Evolutionary conservation across 2,888 invertebrate genomes (phyloP).

Genomic region (Synergus laeviventris): DNA sequence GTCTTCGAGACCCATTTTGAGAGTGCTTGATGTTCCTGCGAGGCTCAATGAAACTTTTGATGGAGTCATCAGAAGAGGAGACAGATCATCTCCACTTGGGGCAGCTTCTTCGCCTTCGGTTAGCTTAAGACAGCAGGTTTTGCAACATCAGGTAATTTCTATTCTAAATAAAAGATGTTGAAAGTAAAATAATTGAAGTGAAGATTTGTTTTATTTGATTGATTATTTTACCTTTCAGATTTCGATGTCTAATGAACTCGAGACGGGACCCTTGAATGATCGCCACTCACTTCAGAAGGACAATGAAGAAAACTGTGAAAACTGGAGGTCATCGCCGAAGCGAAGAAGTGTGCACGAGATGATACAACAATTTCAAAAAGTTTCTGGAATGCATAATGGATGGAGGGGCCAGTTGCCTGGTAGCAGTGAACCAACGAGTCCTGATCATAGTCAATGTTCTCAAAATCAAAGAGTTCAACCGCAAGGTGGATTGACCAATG

Average conservation of each 20-base stretch:
- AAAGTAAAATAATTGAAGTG: background rate
- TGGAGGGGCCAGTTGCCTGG: conserved; percentile 63
- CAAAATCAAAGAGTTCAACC: conserved; percentile 66
- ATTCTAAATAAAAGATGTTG: background rate
- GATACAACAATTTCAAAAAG: conserved; percentile 72
- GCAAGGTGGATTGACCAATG: conserved; percentile 64
- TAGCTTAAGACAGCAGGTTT: conserved; percentile 61
- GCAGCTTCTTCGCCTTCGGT: conserved; percentile 63
- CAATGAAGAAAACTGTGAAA: conserved; percentile 58
- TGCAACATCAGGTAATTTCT: conserved; percentile 60
- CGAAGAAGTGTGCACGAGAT: conserved; percentile 74
- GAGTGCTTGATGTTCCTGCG: conserved; percentile 61
- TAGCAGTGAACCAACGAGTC: conserved; percentile 64
- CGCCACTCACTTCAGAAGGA: conserved; percentile 55
- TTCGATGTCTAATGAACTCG: conserved; percentile 60
- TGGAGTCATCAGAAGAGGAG: conserved; percentile 62
- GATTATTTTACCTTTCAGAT: conserved; percentile 50
- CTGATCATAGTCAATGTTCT: conserved; percentile 65
- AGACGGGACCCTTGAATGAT: conserved; percentile 58
- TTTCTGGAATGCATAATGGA: conserved; percentile 68
- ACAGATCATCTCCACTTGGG: conserved; percentile 64
- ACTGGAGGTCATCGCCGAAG: conserved; percentile 63
- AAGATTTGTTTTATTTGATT: background rate
- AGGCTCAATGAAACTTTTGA: conserved; percentile 69
- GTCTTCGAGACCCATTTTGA: conserved; percentile 58